phyloP scores from a whole-genome alignment of 2,888 invertebrate genomes.

The Phyllotreta striolata region DNA sequence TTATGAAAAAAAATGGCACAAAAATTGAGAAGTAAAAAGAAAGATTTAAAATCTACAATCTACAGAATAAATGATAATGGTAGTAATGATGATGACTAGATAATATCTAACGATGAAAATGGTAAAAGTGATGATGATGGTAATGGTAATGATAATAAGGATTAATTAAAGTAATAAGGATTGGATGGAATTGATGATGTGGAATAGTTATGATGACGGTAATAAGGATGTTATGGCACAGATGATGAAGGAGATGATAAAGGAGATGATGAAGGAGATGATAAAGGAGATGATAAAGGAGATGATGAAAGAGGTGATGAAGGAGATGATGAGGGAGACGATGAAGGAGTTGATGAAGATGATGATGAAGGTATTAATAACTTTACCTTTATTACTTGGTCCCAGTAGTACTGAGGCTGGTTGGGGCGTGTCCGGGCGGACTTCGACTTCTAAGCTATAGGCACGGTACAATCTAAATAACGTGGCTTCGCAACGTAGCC shows the following conservation, averaged over 20 bases:
- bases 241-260: background rate
- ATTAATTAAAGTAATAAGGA: background rate
- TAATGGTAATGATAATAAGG: background rate
- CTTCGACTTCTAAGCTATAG: conserved; percentile 67
- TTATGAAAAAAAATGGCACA: background rate
- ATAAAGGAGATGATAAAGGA: background rate
- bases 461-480: conserved; percentile 70
- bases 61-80: too few species aligned
- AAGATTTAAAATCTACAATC: too few species aligned
- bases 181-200: background rate
- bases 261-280: too few species aligned
- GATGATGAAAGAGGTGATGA: background rate
- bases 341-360: background rate
- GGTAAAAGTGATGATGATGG: too few species aligned
- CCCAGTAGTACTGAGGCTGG: conserved; percentile 69
- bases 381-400: conserved; percentile 51
- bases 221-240: background rate
- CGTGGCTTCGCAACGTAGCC: conserved; percentile 70
- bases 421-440: conserved; percentile 68
- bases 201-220: background rate
- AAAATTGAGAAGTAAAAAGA: background rate
- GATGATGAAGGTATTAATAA: background rate
- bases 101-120: too few species aligned
- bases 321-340: background rate
- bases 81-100: too few species aligned